Percentiles rank a stretch among this genome's conserved stretches.
These are phyloP conservation scores for Andrena praecox DNA, from an alignment of 2,888 invertebrate species.

Conservation along the genomic window DNA sequence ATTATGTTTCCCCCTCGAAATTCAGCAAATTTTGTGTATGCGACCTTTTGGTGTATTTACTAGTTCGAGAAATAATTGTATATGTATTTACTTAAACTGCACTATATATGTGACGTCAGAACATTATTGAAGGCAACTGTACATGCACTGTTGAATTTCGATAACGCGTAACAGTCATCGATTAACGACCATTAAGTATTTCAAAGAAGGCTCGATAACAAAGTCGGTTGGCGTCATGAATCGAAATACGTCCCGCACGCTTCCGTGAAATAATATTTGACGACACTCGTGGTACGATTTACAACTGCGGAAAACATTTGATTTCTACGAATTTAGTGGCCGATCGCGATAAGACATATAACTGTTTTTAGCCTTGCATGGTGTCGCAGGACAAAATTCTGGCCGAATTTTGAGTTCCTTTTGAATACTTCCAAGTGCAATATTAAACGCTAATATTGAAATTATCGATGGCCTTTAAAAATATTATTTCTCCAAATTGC, in stretches of 20 bases:
- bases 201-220: conserved; percentile 45
- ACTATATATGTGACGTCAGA: not conserved
- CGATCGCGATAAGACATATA: not conserved
- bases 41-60: not conserved
- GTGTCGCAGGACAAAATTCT: not conserved
- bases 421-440: not conserved
- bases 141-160: conserved; percentile 26
- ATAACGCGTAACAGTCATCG: conserved; percentile 34
- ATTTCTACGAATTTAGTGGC: not conserved
- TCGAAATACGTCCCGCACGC: conserved; percentile 10
- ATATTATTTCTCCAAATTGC: not conserved
- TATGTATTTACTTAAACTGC: not conserved
- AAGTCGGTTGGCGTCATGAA: conserved; percentile 38
- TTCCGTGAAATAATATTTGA: not conserved
- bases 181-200: conserved; percentile 48
- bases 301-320: conserved; percentile 1
- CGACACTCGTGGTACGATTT: not conserved
- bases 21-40: not conserved
- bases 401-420: not conserved
- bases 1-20: not conserved
- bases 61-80: not conserved
- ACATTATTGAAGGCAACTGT: not conserved
- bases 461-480: not conserved
- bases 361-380: not conserved
- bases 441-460: not conserved